Conservation (phyloP, 2,797 vertebrate genomes). For the Platyrinchus mystaceus region DNA sequence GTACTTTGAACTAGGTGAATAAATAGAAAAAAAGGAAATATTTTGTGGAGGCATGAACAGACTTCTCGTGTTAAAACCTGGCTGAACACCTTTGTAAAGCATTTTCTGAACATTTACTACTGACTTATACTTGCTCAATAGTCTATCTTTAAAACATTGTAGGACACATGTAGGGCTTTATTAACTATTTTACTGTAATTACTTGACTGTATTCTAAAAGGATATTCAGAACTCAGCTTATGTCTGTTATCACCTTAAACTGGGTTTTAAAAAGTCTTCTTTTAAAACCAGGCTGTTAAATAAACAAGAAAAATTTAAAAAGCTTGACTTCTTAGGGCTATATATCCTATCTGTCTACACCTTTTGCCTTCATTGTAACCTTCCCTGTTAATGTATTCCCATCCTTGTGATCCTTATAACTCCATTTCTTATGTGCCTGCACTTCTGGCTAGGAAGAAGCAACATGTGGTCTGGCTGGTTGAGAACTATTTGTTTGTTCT, state of each 20-base stretch:
- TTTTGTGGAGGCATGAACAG: background rate
- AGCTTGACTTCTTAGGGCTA: background rate
- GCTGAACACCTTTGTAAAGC: background rate
- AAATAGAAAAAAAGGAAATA: conserved; percentile 5
- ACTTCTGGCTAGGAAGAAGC: background rate
- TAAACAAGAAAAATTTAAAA: background rate
- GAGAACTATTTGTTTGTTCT: background rate
- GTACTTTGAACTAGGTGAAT: conserved; percentile 41
- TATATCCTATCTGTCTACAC: background rate
- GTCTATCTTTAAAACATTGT: background rate
- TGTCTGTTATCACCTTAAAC: background rate
- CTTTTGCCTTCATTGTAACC: background rate
- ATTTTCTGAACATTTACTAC: background rate
- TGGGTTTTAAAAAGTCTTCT: background rate
- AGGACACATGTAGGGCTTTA: background rate
- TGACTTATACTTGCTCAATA: background rate
- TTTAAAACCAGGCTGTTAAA: background rate
- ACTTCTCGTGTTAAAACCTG: conserved; percentile 9
- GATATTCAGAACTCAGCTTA: background rate
- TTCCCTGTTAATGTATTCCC: background rate
- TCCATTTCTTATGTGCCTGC: background rate
- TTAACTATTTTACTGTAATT: background rate
- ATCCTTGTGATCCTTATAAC: background rate
- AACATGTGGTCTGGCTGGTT: accelerated
- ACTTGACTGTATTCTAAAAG: background rate